Evolutionary conservation across 2,888 invertebrate genomes (phyloP), one percentile per base, ranked within the genome.

Genomic region (Nomada flava): DNA sequence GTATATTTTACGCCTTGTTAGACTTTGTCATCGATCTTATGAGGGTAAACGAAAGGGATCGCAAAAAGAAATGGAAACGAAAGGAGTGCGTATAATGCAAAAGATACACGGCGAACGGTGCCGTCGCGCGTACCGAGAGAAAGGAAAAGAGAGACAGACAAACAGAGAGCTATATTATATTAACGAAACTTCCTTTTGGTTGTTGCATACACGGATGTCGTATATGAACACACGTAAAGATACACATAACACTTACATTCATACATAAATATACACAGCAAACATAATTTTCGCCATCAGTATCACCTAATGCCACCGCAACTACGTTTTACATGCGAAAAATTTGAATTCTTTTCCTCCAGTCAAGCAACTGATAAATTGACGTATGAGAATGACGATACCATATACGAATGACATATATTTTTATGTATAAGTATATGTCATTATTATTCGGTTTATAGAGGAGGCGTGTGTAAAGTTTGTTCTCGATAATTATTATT

Each of bases 391-490:
- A 75, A 74, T 59, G 65, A 75, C 26, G 69, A 76, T 81, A 84
- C 36, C 73, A 70, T 26, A 64, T n/a, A 23, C 13, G 18, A 52
- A 9, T 68, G 44, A 59, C 18, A 63, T 63, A 64, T 67, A 55
- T 64, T 60, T 83, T 75, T 70, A 72, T 71, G 73, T 82, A 75
- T 73, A 62, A 68, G 59, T 70, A 73, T 13, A 78, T 74, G 82
- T 73, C 79, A 87, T 84, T 74, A 85, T 81, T 74, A 68, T 26
- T 13, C 62, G 76, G 70, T 82, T 76, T 44, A 82, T 26, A 71
- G 67, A 82, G 82, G 59, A 68, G 82, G 83, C 71, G 83, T 68
- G 79, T 88, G 81, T 86, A 88, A 86, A 88, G 84, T 84, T 84
- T 59, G 69, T 73, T 86, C 82, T 73, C 76, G 79, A 83, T 77